These are phyloP conservation scores for Cephus runcator DNA, from an alignment of 2,888 invertebrate species.

Conservation along the genomic window DNA sequence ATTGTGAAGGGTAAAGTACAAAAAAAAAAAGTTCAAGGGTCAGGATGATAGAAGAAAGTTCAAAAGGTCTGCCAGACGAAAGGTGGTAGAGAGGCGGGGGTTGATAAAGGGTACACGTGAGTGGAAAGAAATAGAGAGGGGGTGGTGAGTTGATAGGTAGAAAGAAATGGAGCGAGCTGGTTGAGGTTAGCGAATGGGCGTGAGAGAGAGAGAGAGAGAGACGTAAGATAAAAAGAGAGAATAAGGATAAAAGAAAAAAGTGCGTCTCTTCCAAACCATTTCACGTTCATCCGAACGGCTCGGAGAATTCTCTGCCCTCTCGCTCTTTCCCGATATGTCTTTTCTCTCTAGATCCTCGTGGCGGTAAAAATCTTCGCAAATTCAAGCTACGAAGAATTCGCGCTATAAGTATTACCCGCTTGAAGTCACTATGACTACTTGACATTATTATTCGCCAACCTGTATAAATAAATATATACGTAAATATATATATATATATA, in stretches of 20 bases:
- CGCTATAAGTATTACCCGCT: neutral
- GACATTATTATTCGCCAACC: too few species aligned
- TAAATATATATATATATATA: neutral
- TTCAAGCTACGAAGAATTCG: neutral
- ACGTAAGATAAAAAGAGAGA: conserved; percentile 11
- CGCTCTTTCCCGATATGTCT: neutral
- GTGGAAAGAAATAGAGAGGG: neutral
- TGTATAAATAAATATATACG: too few species aligned
- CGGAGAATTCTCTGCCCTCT: conserved; percentile 20
- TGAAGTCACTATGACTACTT: neutral
- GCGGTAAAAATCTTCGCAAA: neutral
- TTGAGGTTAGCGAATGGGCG: conserved; percentile 3
- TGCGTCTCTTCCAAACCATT: conserved; percentile 4
- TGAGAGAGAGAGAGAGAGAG: neutral
- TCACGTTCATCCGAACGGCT: neutral
- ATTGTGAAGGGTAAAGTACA: neutral
- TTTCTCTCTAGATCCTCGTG: neutral
- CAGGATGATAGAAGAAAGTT: neutral
- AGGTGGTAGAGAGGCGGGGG: too few species aligned
- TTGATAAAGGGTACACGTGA: neutral
- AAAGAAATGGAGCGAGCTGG: neutral
- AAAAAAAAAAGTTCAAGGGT: neutral
- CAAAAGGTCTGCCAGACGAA: too few species aligned
- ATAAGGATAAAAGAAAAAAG: conserved; percentile 22
- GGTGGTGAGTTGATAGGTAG: neutral